These are phyloP conservation scores for Nasua narica DNA, from an alignment of 2,797 vertebrate species.

Conservation along the genomic window DNA sequence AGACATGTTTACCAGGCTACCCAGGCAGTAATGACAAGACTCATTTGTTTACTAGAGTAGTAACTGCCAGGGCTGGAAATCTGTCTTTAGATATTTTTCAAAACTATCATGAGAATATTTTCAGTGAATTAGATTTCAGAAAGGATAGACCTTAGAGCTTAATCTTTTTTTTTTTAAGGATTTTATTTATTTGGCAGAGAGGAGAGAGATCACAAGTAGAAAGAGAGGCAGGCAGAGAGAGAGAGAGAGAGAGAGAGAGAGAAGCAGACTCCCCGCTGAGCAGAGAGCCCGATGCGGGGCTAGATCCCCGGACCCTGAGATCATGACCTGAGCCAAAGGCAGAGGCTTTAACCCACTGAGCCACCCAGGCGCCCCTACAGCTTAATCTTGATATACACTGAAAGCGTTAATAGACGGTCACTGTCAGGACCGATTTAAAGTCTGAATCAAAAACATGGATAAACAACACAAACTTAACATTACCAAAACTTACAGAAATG, in stretches of 20 bases:
- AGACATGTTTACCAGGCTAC: conserved; percentile 53
- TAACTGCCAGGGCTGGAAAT: conserved; percentile 61
- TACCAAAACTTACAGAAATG: not conserved
- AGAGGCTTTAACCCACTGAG: too few species aligned
- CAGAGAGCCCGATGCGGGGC: too few species aligned
- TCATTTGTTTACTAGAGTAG: conserved; percentile 68
- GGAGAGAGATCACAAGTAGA: too few species aligned
- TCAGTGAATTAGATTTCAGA: conserved; percentile 63
- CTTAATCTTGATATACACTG: conserved; percentile 35
- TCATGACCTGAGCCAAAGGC: too few species aligned
- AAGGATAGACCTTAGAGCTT: conserved; percentile 43
- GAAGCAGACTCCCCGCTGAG: too few species aligned
- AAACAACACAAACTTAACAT: conserved; percentile 54
- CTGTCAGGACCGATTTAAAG: conserved; percentile 53
- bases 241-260: too few species aligned
- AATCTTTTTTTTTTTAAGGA: not conserved
- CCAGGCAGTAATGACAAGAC: conserved; percentile 61
- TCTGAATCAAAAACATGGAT: conserved; percentile 60
- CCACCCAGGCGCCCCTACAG: conserved; percentile 1
- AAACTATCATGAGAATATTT: conserved; percentile 50
- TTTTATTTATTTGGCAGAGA: too few species aligned
- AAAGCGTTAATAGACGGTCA: not conserved
- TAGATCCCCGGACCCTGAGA: too few species aligned
- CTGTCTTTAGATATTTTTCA: conserved; percentile 57
- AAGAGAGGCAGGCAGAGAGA: too few species aligned